These are phyloP conservation scores for Vidua macroura DNA, from an alignment of 2,113 vertebrate species.

Conservation along the genomic window DNA sequence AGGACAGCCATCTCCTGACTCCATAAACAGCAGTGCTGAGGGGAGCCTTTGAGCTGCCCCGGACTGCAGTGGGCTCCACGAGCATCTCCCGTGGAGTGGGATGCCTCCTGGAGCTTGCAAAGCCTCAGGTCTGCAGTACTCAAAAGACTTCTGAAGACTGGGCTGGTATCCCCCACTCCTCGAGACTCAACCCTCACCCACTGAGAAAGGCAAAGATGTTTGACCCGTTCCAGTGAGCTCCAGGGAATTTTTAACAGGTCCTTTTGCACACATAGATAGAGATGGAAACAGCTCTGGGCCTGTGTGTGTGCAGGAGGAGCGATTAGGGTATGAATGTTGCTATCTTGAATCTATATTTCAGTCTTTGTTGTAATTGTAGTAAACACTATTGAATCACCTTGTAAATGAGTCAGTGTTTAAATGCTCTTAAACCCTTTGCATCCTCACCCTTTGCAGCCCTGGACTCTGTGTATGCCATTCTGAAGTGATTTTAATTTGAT, in stretches of 20 bases:
- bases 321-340: not conserved
- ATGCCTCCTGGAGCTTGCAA: not conserved
- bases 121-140: not conserved
- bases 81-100: no score
- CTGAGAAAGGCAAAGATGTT: not conserved
- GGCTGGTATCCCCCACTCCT: not conserved
- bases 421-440: not conserved
- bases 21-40: accelerated
- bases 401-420: not conserved
- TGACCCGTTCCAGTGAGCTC: not conserved
- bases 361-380: not conserved
- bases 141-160: not conserved
- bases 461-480: not conserved
- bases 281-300: not conserved
- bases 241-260: not conserved
- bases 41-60: not conserved
- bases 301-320: not conserved
- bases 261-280: not conserved
- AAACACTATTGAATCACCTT: not conserved
- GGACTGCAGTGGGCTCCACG: not conserved
- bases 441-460: not conserved
- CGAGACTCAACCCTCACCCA: not conserved
- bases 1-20: not conserved
- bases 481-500: not conserved
- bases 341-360: not conserved